Base-by-base conservation (phyloP, 2,888 invertebrate genomes). In the Agriotes lineatus region DNA sequence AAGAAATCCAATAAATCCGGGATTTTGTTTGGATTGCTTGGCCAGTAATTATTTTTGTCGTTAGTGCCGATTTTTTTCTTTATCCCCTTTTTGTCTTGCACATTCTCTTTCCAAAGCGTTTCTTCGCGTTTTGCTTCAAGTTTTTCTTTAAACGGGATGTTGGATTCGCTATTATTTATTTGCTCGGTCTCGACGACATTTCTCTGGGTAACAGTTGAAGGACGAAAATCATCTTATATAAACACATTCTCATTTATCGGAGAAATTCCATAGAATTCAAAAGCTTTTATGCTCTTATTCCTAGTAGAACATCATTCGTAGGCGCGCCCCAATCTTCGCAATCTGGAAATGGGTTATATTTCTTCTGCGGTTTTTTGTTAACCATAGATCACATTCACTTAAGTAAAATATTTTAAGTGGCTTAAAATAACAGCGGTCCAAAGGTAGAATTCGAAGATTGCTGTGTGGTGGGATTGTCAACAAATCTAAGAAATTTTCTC, bases 401-500 rank as follows among this genome's bases (percentile, higher is more conserved):
- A 18, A 25, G 45, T 66, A 66, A 5, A 52, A 50, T 1, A n/a
- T 20, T 42, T n/a, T n/a, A n/a, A n/a, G n/a, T n/a, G n/a, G n/a
- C n/a, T n/a, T n/a, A n/a, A n/a, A n/a, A n/a, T n/a, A n/a, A n/a
- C n/a, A n/a, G n/a, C n/a, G n/a, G n/a, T n/a, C n/a, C n/a, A n/a
- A n/a, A n/a, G n/a, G n/a, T 22, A 60, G 59, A 33, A 16, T 37
- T 45, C 25, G 16, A 14, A 48, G 64, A 20, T 58, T 64, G 18
- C 45, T 45, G 35, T 64, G 25, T n/a, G 45, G 58, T 4, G 65
- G 59, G 10, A 65, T 48, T 9, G 42, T 42, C 16, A 50, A 30
- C 12, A 59, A 22, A 52, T 66, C 50, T 14, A 66, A 60, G 60
- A 18, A 9, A 45, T 59, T 25, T 48, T 57, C 9, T 58, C 58